These are phyloP conservation scores for Phanerotoma sp. DNA, from an alignment of 2,888 invertebrate genomes.

Conservation along the genomic window DNA sequence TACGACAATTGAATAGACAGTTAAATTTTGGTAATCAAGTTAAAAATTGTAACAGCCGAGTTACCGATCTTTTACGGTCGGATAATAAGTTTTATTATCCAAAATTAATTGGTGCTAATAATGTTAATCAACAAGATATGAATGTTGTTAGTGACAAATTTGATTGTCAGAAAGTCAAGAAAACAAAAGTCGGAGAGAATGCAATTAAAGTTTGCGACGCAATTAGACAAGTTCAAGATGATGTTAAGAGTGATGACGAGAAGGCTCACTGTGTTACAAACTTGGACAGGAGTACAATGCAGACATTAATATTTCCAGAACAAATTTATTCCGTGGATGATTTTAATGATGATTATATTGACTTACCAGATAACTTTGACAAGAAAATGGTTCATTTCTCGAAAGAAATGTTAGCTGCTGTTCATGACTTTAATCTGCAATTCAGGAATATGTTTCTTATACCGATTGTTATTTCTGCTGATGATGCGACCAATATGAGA, in stretches of 20 bases:
- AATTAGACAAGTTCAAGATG: too few species aligned
- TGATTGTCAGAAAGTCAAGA: too few species aligned
- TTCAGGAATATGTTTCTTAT: conserved; percentile 34
- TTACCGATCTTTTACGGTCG: neutral
- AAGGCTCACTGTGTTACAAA: conserved; percentile 49
- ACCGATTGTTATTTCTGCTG: conserved; percentile 1
- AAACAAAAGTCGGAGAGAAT: too few species aligned
- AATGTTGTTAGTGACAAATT: conserved; percentile 49
- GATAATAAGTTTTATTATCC: neutral
- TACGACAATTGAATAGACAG: neutral
- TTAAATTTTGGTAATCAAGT: neutral
- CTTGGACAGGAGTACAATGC: conserved; percentile 37
- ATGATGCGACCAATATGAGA: conserved; percentile 42
- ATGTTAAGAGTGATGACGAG: conserved; percentile 28
- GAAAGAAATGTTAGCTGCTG: conserved; percentile 14
- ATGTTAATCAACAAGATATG: conserved; percentile 34
- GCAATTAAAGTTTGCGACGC: too few species aligned
- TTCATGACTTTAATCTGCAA: conserved; percentile 39
- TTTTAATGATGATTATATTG: conserved; percentile 38
- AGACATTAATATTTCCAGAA: conserved; percentile 9
- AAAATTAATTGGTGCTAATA: conserved; percentile 11
- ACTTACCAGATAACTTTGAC: conserved; percentile 33
- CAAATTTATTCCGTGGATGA: conserved; percentile 25
- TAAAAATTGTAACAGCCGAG: neutral
- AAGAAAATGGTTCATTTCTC: conserved; percentile 23